A percentile compares a stretch with the other conserved stretches of the same genome.
phyloP scores from a whole-genome alignment of 2,113 vertebrate genomes.

The Crotalus viridis region DNA sequence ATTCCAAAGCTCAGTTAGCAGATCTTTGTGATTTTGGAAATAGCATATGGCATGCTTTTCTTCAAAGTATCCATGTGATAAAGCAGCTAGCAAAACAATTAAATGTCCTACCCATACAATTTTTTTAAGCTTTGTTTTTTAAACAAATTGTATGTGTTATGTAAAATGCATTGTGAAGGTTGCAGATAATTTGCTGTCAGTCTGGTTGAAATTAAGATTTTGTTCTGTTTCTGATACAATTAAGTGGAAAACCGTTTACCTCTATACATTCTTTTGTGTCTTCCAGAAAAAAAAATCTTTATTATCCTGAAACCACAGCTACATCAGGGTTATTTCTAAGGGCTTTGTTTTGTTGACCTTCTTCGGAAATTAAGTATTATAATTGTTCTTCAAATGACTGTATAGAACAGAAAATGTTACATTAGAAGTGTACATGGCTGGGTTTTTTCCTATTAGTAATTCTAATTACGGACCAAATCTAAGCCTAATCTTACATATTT shows the following conservation, averaged over 20 bases:
- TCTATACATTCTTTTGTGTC: conserved; percentile 22
- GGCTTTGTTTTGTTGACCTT: neutral
- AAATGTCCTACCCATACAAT: neutral
- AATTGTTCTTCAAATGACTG: accelerated
- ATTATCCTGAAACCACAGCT: conserved; percentile 20
- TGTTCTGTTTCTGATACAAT: neutral
- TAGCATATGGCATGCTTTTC: neutral
- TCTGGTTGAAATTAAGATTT: neutral
- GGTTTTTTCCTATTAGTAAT: conserved; percentile 1
- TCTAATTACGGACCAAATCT: conserved; percentile 58
- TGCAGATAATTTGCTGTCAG: conserved; percentile 6
- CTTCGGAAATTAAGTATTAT: neutral
- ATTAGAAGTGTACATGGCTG: conserved; percentile 26
- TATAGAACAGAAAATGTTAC: conserved; percentile 41
- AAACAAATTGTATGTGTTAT: neutral
- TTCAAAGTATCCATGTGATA: neutral
- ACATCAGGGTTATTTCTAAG: neutral
- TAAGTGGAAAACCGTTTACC: neutral
- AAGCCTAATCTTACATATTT: conserved; percentile 65
- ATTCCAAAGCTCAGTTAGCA: conserved; percentile 38
- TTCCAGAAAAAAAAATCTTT: neutral
- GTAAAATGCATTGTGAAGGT: neutral
- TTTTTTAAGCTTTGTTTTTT: neutral
- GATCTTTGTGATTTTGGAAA: conserved; percentile 39
- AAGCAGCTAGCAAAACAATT: conserved; percentile 28